Conservation (phyloP, 2,797 vertebrate genomes). For the Pseudotriccus pelzelni region DNA sequence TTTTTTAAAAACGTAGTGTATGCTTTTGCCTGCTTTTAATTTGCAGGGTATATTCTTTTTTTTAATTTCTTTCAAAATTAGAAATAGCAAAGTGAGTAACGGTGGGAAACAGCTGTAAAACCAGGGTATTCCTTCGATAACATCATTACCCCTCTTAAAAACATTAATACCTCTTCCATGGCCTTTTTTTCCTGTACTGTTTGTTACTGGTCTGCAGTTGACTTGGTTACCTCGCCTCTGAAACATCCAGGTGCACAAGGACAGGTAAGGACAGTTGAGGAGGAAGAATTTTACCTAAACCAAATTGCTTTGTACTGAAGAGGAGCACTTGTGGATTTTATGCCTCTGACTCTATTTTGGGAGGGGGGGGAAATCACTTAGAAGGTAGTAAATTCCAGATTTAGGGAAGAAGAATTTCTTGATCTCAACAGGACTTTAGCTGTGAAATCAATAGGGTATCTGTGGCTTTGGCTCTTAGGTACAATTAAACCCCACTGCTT, state of each 20-base stretch:
- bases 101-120: rapidly evolving
- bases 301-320: not conserved
- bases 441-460: not conserved
- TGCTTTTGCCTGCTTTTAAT: not conserved
- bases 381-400: not conserved
- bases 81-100: not conserved
- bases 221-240: not conserved
- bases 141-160: not conserved
- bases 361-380: not conserved
- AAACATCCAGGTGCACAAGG: not conserved
- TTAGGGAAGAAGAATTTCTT: not conserved
- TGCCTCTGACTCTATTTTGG: not conserved
- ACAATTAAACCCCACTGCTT: not conserved
- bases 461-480: not conserved
- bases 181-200: not conserved
- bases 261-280: not conserved
- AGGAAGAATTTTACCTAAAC: not conserved
- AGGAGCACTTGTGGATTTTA: not conserved
- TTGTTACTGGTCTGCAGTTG: not conserved
- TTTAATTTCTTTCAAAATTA: not conserved
- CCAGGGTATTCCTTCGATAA: not conserved
- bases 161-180: not conserved
- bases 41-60: not conserved
- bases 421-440: not conserved
- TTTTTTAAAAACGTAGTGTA: not conserved